Evolutionary conservation across 2,113 vertebrate species (phyloP).

Genomic region (Lucifuga dentata): DNA sequence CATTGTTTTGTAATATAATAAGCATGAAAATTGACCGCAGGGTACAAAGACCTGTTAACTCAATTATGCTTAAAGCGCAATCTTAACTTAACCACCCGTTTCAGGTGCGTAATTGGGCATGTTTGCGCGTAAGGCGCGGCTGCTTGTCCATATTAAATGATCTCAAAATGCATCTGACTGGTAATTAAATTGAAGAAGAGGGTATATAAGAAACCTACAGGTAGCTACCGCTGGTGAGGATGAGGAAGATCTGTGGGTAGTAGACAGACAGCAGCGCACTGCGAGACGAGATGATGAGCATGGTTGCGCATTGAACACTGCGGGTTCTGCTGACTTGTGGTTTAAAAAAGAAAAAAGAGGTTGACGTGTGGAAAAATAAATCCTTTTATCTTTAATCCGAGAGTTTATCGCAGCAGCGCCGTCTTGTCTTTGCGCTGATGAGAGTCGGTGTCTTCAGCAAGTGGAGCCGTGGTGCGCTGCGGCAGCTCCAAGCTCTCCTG

Average conservation of each 20-base stretch:
- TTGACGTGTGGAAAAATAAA: constrained; percentile 16
- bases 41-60: constrained; percentile 16
- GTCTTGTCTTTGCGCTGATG: constrained; percentile 56
- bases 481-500: constrained; percentile 81
- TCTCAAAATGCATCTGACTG: not conserved
- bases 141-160: too few relatives aligned
- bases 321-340: constrained; percentile 56
- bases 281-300: constrained; percentile 93
- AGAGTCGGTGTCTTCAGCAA: constrained; percentile 73
- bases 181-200: constrained; percentile 13
- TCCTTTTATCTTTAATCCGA: constrained; percentile 69
- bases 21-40: too few relatives aligned
- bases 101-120: constrained; percentile 38
- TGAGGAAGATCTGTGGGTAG: constrained; percentile 98
- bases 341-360: constrained; percentile 16
- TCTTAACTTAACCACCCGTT: not conserved
- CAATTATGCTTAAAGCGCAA: not conserved
- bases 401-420: constrained; percentile 20
- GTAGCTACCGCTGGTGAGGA: constrained; percentile 98
- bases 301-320: constrained; percentile 86
- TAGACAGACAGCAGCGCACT: constrained; percentile 94
- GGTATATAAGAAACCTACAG: constrained; percentile 85
- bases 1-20: too few relatives aligned
- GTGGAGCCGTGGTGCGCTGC: constrained; percentile 79
- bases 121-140: not conserved